phyloP scores from a whole-genome alignment of 2,113 vertebrate species.

The Sminthopsis crassicaudata region DNA sequence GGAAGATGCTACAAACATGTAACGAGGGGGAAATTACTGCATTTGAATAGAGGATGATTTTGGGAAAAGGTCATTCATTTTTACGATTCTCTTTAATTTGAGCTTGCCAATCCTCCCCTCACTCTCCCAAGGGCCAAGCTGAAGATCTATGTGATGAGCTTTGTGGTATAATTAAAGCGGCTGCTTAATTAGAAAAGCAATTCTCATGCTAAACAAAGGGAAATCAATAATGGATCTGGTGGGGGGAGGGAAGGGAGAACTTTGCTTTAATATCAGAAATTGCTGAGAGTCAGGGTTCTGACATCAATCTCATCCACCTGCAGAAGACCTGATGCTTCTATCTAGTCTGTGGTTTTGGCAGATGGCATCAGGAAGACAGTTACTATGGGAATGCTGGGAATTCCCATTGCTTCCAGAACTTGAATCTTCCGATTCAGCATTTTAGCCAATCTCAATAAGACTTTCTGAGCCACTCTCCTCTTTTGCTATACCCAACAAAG shows the following conservation, averaged over 20 bases:
- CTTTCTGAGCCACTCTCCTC: no score
- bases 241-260: slow-evolving; percentile 57
- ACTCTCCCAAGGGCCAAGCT: slow-evolving; percentile 69
- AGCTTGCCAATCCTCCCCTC: slow-evolving; percentile 66
- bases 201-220: slow-evolving; percentile 74
- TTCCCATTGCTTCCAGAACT: background rate
- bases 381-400: background rate
- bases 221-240: slow-evolving; percentile 72
- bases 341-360: rapidly evolving
- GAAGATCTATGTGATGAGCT: slow-evolving; percentile 76
- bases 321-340: background rate
- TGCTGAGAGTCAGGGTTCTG: background rate
- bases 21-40: slow-evolving; percentile 33
- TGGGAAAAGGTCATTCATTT: slow-evolving; percentile 63
- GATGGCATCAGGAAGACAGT: background rate
- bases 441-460: background rate
- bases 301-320: rapidly evolving
- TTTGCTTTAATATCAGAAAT: slow-evolving; percentile 22
- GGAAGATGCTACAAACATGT: slow-evolving; percentile 53
- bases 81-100: slow-evolving; percentile 77
- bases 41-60: slow-evolving; percentile 37
- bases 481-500: background rate
- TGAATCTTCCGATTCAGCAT: background rate
- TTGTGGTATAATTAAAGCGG: slow-evolving; percentile 80
- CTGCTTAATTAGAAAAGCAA: slow-evolving; percentile 81